Base-by-base conservation (phyloP, 2,113 vertebrate species). In the Herpetotheres cachinnans region DNA sequence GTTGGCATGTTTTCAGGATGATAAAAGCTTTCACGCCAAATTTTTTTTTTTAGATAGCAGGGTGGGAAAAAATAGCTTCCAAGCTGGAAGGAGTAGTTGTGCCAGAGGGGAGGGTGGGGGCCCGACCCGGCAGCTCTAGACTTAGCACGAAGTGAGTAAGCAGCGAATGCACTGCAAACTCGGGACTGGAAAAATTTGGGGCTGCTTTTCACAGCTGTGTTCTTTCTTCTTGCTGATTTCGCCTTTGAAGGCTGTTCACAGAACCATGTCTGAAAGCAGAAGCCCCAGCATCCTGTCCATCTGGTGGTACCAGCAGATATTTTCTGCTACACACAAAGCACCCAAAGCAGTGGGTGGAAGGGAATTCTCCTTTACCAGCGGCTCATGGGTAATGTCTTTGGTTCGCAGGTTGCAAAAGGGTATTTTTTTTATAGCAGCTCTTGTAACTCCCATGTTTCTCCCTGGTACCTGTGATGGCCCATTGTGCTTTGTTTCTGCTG, bases 51-150 rank as follows among this genome's bases (percentile, higher is more conserved):
- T 15, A 70, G 92, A 89, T 92, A 95, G 82, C 59, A 52, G 59
- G 44, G 47, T 91, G 86, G 94, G 86, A 92, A 92, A 96, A 93
- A 95, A 91, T 78, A 95, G 76, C 92, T 95, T 92, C 88, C 77
- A 93, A 95, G 65, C 93, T 92, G 61, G 54, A 67, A 74, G 66
- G 71, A 94, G 88, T 70, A 70, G 91, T 73, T 87, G 50, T 92
- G 90, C 73, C 7, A 16, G 78, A 72, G 91, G 89, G 82, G 58
- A 91, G 89, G 88, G 92, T 1, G 42, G 87, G 69, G 58, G 61
- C 82, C 91, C 8, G 42, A 82, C 89, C 93, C 16, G 0, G 36
- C 70, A 80, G 87, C 78, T 88, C 65, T 44, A 80, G 84, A 27
- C 89, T 88, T 85, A n/a, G 81, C 89, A 91, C 86, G 50, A 65